Percentiles rank a stretch among this genome's conserved stretches.
phyloP scores from a whole-genome alignment of 2,888 invertebrate genomes.

The Auanema freiburgensis region DNA sequence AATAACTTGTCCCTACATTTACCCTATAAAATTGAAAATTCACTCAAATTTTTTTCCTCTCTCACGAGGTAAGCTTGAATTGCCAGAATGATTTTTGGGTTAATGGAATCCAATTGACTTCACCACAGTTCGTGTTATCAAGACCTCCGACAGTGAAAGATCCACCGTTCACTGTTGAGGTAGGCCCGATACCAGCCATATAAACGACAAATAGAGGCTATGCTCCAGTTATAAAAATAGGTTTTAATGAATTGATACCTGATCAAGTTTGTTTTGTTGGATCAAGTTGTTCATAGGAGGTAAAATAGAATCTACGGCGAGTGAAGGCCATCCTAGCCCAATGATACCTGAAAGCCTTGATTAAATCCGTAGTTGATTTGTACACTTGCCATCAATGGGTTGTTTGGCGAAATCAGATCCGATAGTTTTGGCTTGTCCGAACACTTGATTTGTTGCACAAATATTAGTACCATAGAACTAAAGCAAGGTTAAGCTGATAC shows the following conservation, averaged over 20 bases:
- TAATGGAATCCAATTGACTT: slow-evolving; percentile 38
- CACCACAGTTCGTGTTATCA: slow-evolving; percentile 34
- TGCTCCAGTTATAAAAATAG: slow-evolving; percentile 2
- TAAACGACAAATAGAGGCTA: slow-evolving; percentile 39
- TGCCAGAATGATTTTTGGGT: slow-evolving; percentile 49
- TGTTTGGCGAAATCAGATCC: slow-evolving; percentile 68
- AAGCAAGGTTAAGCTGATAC: slow-evolving; percentile 4
- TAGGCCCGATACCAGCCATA: slow-evolving; percentile 33
- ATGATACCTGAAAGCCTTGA: slow-evolving; percentile 25
- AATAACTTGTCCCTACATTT: slow-evolving; percentile 26
- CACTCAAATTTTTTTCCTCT: neutral
- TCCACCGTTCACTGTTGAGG: slow-evolving; percentile 41
- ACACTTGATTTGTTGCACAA: slow-evolving; percentile 66
- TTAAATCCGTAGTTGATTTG: slow-evolving; percentile 1
- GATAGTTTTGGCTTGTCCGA: slow-evolving; percentile 68
- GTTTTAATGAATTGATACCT: slow-evolving; percentile 14
- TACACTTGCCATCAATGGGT: slow-evolving; percentile 46
- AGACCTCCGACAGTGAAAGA: slow-evolving; percentile 48
- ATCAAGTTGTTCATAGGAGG: slow-evolving; percentile 56
- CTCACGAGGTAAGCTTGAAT: slow-evolving; percentile 38
- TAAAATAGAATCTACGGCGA: slow-evolving; percentile 66
- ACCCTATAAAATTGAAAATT: slow-evolving; percentile 23
- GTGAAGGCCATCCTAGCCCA: slow-evolving; percentile 67
- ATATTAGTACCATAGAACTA: slow-evolving; percentile 52
- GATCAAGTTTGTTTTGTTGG: slow-evolving; percentile 42